Evolutionary conservation across 2,888 invertebrate species (phyloP).

Genomic region (Drosophila helvetica): DNA sequence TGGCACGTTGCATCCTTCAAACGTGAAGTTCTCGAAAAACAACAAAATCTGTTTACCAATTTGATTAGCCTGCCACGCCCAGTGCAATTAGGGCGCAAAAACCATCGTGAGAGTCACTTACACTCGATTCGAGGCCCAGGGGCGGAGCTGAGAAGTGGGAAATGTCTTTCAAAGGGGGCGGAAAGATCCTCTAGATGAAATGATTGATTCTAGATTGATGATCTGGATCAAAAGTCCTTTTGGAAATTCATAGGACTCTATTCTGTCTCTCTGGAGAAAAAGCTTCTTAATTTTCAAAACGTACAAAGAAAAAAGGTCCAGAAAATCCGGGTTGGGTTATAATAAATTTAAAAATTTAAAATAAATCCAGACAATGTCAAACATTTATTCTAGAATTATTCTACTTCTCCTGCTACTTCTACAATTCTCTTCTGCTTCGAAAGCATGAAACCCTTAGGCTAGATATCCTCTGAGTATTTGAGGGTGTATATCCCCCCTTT

Average conservation of each 20-base stretch:
- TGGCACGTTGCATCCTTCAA: slow-evolving; percentile 32
- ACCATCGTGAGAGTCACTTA: slow-evolving; percentile 45
- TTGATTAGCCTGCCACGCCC: slow-evolving; percentile 65
- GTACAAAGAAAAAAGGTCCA: too few relatives aligned
- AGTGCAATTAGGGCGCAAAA: slow-evolving; percentile 55
- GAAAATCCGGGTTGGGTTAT: too few relatives aligned
- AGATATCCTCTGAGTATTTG: too few relatives aligned
- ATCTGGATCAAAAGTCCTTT: not conserved
- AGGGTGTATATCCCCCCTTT: not conserved
- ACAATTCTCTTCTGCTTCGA: too few relatives aligned
- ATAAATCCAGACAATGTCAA: too few relatives aligned
- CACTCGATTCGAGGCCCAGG: slow-evolving; percentile 24
- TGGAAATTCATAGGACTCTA: not conserved
- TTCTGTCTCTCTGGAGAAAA: too few relatives aligned
- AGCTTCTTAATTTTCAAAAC: too few relatives aligned
- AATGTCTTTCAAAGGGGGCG: not conserved
- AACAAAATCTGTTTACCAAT: slow-evolving; percentile 49
- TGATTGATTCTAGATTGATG: not conserved
- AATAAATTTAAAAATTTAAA: too few relatives aligned
- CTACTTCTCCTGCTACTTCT: not conserved
- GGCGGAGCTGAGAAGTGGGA: not conserved
- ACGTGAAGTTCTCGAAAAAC: slow-evolving; percentile 16
- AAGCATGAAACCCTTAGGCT: too few relatives aligned
- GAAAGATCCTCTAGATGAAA: not conserved
- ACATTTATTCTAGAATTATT: not conserved